phyloP scores from a whole-genome alignment of 92 coral and sea anemone species.

The Pocillopora meandrina region DNA sequence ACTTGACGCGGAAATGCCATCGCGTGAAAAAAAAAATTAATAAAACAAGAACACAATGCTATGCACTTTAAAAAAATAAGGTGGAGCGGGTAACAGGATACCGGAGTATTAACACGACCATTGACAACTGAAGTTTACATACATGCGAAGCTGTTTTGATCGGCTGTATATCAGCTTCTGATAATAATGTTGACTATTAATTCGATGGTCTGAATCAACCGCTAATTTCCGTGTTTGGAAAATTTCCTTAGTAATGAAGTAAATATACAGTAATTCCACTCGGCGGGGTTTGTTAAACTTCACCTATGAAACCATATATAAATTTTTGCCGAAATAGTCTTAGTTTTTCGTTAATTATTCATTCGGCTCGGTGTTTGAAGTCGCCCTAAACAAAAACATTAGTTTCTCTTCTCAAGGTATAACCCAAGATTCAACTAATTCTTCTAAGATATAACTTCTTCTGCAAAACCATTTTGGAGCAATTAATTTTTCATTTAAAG shows the following conservation, averaged over 20 bases:
- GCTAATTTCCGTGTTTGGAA: conserved; percentile 26
- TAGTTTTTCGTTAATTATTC: background rate
- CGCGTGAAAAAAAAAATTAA: too few species aligned
- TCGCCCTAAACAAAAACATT: background rate
- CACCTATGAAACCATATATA: background rate
- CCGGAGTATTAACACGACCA: too few species aligned
- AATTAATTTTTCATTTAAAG: too few species aligned
- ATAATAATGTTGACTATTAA: conserved; percentile 21
- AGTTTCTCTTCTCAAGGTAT: too few species aligned
- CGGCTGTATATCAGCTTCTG: background rate
- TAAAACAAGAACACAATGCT: too few species aligned
- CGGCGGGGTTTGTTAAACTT: conserved; percentile 13
- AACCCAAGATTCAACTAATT: too few species aligned
- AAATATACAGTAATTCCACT: background rate
- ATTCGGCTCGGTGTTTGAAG: background rate
- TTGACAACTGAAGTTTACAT: background rate
- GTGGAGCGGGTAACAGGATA: too few species aligned
- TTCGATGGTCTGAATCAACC: background rate
- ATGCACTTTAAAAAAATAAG: too few species aligned
- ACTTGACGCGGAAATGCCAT: too few species aligned
- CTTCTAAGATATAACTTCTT: too few species aligned
- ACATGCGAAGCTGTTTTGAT: conserved; percentile 2
- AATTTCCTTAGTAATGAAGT: background rate
- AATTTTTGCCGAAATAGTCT: background rate
- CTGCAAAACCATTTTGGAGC: too few species aligned